Base-by-base conservation (phyloP, 2,888 invertebrate genomes). In the Hypolimnas misippus region DNA sequence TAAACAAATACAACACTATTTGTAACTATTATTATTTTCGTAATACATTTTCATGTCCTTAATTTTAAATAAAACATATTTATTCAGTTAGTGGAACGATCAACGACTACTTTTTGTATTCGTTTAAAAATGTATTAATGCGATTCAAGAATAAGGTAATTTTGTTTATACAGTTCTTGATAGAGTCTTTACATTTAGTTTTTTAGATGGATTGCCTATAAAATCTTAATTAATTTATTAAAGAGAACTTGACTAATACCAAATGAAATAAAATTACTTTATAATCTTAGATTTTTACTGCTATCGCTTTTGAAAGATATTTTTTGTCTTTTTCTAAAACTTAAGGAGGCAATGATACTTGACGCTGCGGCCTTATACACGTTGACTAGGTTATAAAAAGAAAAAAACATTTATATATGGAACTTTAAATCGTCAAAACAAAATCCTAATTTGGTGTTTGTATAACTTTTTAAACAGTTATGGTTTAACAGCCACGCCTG, bases 401-500 rank as follows among this genome's bases (percentile, higher is more conserved):
- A 33, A 12, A 46, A 1, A 21, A 46, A 21, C n/a, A 12, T 46
- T 49, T 21, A 7, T 17, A n/a, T 21, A 55, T 12, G 50, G 50
- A 61, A 49, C 38, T 38, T 25, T 35, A 46, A 38, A n/a, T 2
- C 35, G 4, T 38, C 4, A 38, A 38, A 38, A 12, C 35, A 38
- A n/a, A n/a, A n/a, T n/a, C n/a, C n/a, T 38, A n/a, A 46, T 46
- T 57, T 31, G 42, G 44, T 55, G 38, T 19, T 29, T 44, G 21
- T 38, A 55, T 29, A 57, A 44, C 6, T 42, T 62, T 33, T 49
- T 33, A 38, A 55, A 52, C 42, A 54, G 40, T 40, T 42, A 54
- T 57, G 62, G 54, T 17, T 42, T 25, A 38, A 62, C 69, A 63
- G 67, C 72, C 69, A 81, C 87, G 86, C 87, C 86, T 70, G 71